Percentiles rank a stretch among this genome's conserved stretches.
Evolutionary conservation across 2,888 invertebrate genomes (phyloP).

Genomic region (Meganola albula): DNA sequence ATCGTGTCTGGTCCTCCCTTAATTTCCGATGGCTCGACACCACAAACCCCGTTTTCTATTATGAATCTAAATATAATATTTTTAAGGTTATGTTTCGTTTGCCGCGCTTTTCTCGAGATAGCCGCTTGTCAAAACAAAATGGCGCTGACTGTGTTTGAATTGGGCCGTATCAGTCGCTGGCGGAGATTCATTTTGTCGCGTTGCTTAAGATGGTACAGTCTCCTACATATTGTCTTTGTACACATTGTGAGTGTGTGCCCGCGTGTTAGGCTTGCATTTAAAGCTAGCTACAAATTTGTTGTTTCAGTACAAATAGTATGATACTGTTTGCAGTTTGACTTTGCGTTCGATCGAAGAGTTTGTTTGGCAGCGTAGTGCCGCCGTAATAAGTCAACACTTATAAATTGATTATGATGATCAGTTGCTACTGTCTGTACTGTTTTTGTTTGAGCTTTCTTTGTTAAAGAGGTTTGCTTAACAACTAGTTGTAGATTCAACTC

Average conservation of each 20-base stretch:
- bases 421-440: conserved; percentile 29
- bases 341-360: conserved; percentile 72
- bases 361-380: conserved; percentile 53
- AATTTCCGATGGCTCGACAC: conserved; percentile 75
- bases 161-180: conserved; percentile 76
- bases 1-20: conserved; percentile 76
- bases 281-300: conserved; percentile 77
- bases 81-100: conserved; percentile 46
- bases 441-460: conserved; percentile 7
- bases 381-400: conserved; percentile 57
- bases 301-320: conserved; percentile 75
- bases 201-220: conserved; percentile 73
- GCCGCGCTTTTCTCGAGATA: conserved; percentile 41
- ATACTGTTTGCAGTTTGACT: conserved; percentile 75
- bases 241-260: conserved; percentile 71
- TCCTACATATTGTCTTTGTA: conserved; percentile 75
- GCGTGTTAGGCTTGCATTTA: conserved; percentile 73
- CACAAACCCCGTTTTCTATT: conserved; percentile 33
- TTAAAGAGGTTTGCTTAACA: conserved; percentile 2
- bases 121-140: conserved; percentile 77
- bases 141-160: conserved; percentile 76
- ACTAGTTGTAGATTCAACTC: no score
- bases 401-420: conserved; percentile 60
- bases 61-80: conserved; percentile 35
- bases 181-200: conserved; percentile 78